Evolutionary conservation across 2,797 vertebrate species (phyloP).

Genomic region (Pseudomugil tenellus): DNA sequence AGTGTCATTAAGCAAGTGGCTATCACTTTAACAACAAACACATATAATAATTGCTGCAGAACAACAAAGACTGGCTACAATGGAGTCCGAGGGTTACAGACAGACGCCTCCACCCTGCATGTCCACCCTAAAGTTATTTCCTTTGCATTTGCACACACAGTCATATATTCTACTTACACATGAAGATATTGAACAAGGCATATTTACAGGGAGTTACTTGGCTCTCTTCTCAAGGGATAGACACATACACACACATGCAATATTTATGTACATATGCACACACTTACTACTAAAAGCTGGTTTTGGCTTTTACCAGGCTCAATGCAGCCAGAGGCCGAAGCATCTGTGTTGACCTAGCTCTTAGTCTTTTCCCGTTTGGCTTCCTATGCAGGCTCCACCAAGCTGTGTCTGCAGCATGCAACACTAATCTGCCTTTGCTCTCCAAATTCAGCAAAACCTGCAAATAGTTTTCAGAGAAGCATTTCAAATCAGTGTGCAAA

Average conservation of each 20-base stretch:
- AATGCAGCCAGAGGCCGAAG: constrained; percentile 46
- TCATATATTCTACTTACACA: neutral
- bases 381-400: constrained; percentile 67
- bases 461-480: neutral
- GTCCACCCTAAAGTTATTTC: constrained; percentile 42
- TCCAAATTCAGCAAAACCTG: neutral
- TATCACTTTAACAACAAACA: constrained; percentile 62
- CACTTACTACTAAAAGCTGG: constrained; percentile 20
- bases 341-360: constrained; percentile 77
- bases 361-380: constrained; percentile 64
- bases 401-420: constrained; percentile 41
- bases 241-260: constrained; percentile 5
- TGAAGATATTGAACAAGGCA: neutral
- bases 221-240: neutral
- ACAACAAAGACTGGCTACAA: constrained; percentile 74
- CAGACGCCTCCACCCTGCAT: constrained; percentile 44
- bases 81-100: constrained; percentile 59
- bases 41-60: constrained; percentile 54
- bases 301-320: constrained; percentile 40
- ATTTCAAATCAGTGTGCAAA: neutral
- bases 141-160: constrained; percentile 26
- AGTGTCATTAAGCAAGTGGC: constrained; percentile 40
- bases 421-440: constrained; percentile 21
- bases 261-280: constrained; percentile 26
- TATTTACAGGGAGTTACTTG: neutral